phyloP scores from a whole-genome alignment of 2,888 invertebrate species.

The Tanypteryx hageni region DNA sequence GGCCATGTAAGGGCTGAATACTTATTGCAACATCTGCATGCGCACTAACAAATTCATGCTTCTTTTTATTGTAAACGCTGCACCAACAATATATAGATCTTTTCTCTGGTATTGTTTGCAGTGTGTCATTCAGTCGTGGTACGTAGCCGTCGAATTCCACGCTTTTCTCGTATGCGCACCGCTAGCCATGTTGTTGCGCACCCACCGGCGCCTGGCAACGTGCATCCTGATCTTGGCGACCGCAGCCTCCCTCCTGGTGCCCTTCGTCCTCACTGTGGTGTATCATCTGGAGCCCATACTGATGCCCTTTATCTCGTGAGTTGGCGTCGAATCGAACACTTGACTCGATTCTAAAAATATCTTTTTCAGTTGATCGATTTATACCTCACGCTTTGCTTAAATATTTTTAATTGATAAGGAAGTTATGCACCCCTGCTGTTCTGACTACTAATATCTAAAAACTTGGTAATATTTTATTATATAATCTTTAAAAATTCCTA shows the following conservation, averaged over 20 bases:
- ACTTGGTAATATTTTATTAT: too few relatives aligned
- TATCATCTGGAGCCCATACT: conserved; percentile 82
- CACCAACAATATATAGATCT: too few relatives aligned
- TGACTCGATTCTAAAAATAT: not conserved
- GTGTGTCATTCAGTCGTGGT: conserved; percentile 88
- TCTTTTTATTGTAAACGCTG: too few relatives aligned
- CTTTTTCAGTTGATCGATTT: too few relatives aligned
- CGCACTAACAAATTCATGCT: too few relatives aligned
- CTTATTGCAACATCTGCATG: too few relatives aligned
- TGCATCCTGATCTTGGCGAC: conserved; percentile 76
- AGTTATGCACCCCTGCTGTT: too few relatives aligned
- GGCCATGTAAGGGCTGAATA: too few relatives aligned
- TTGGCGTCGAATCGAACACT: conserved; percentile 68
- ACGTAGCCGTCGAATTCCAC: conserved; percentile 78
- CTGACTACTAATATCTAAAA: too few relatives aligned
- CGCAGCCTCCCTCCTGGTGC: conserved; percentile 76
- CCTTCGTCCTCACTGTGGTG: conserved; percentile 80
- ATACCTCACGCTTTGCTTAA: too few relatives aligned
- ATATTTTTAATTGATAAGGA: too few relatives aligned
- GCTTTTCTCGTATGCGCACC: conserved; percentile 78
- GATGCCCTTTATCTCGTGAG: conserved; percentile 83
- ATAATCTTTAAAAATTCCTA: too few relatives aligned
- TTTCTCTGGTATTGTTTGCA: conserved; percentile 73
- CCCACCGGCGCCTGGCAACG: not conserved
- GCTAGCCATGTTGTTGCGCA: conserved; percentile 69